phyloP scores from a whole-genome alignment of 2,797 vertebrate species.

The Odontamblyopus lacepedii region DNA sequence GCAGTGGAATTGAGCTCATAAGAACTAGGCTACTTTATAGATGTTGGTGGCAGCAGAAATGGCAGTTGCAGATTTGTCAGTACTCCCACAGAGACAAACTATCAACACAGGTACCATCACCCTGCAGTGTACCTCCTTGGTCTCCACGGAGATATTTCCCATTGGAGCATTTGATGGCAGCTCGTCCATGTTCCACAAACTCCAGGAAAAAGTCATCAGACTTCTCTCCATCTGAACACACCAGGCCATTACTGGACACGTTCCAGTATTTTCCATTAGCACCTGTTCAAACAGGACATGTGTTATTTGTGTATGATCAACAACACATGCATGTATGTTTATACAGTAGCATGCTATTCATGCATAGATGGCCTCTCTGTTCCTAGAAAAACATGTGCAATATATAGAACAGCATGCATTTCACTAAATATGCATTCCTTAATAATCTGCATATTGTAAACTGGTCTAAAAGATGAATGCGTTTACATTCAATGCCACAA shows the following conservation, averaged over 20 bases:
- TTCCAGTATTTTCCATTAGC: conserved; percentile 90
- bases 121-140: conserved; percentile 88
- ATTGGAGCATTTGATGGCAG: conserved; percentile 88
- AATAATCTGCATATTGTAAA: background rate
- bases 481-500: background rate
- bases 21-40: conserved; percentile 21
- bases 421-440: background rate
- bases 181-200: conserved; percentile 86
- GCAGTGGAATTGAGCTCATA: conserved; percentile 47
- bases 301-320: background rate
- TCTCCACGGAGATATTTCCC: conserved; percentile 91
- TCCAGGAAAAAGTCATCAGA: conserved; percentile 94
- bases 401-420: background rate
- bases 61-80: conserved; percentile 60
- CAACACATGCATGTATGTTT: background rate
- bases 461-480: background rate
- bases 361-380: background rate
- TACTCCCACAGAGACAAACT: conserved; percentile 89
- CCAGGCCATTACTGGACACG: conserved; percentile 84
- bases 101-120: conserved; percentile 79
- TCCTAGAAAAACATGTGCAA: background rate
- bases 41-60: conserved; percentile 31
- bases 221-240: conserved; percentile 89
- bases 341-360: background rate
- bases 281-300: conserved; percentile 73